Evolutionary conservation across 2,113 vertebrate species (phyloP).

Genomic region (Polyodon spathula): DNA sequence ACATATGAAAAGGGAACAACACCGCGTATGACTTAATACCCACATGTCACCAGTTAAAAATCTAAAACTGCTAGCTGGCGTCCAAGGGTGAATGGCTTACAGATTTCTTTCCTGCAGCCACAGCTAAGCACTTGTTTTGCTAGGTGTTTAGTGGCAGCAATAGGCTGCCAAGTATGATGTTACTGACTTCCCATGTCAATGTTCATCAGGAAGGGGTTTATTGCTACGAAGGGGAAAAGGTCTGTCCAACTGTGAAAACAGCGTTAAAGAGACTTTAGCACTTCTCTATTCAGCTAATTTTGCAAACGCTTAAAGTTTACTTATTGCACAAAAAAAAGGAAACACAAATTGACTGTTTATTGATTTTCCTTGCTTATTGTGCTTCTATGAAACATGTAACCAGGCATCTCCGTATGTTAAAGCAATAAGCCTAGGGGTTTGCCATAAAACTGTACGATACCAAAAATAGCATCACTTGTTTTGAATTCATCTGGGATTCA

Average conservation of each 20-base stretch:
- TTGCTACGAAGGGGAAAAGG: slow-evolving; percentile 32
- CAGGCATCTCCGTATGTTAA: slow-evolving; percentile 37
- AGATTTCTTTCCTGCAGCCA: slow-evolving; percentile 34
- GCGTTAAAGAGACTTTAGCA: slow-evolving; percentile 54
- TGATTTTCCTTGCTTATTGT: slow-evolving; percentile 45
- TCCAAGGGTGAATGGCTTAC: slow-evolving; percentile 23
- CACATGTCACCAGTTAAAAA: slow-evolving; percentile 43
- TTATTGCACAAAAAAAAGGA: slow-evolving; percentile 42
- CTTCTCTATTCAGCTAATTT: slow-evolving; percentile 35
- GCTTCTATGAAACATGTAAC: slow-evolving; percentile 29
- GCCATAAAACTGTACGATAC: slow-evolving; percentile 39
- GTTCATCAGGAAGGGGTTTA: slow-evolving; percentile 59
- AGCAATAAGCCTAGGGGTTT: slow-evolving; percentile 17
- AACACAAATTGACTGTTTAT: slow-evolving; percentile 44
- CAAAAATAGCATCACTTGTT: slow-evolving; percentile 24
- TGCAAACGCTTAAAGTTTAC: slow-evolving; percentile 53
- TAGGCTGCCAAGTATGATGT: slow-evolving; percentile 58
- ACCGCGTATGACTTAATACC: slow-evolving; percentile 35
- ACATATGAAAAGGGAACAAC: not conserved
- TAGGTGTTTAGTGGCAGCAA: slow-evolving; percentile 50
- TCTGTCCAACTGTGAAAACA: slow-evolving; percentile 59
- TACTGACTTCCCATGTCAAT: slow-evolving; percentile 53
- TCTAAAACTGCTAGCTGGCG: slow-evolving; percentile 25
- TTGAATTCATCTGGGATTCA: slow-evolving; percentile 22
- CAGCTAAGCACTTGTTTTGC: slow-evolving; percentile 43